phyloP scores from a whole-genome alignment of 2,888 invertebrate genomes.

The Gymnoscelis rufifasciata region DNA sequence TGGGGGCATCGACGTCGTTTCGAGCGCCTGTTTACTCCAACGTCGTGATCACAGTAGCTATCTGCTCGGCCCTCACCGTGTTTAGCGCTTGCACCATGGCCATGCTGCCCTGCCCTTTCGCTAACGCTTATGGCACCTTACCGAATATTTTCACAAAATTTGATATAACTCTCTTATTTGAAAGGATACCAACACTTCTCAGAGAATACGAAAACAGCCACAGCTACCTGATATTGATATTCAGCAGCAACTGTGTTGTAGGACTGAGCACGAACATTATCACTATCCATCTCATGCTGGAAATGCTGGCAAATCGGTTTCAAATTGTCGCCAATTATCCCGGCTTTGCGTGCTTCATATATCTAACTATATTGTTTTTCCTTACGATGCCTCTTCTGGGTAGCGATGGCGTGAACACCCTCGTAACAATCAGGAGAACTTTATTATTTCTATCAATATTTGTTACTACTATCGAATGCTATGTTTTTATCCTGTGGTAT shows the following conservation, averaged over 20 bases:
- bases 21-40: constrained; percentile 59
- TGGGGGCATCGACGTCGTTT: constrained; percentile 49
- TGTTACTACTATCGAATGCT: constrained; percentile 42
- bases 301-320: constrained; percentile 38
- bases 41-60: constrained; percentile 44
- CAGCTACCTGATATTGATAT: constrained; percentile 47
- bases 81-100: constrained; percentile 42
- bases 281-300: constrained; percentile 42
- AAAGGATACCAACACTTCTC: constrained; percentile 55
- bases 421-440: constrained; percentile 36
- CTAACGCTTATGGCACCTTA: constrained; percentile 38
- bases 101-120: constrained; percentile 59
- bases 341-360: constrained; percentile 40
- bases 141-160: constrained; percentile 34
- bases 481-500: constrained; percentile 60
- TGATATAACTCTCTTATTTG: constrained; percentile 44
- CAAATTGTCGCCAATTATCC: constrained; percentile 41
- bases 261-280: constrained; percentile 41
- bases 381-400: constrained; percentile 50
- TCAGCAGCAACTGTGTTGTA: constrained; percentile 41
- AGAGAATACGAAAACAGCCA: constrained; percentile 38
- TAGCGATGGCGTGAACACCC: constrained; percentile 34
- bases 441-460: constrained; percentile 38
- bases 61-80: constrained; percentile 35
- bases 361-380: constrained; percentile 39